Conservation (phyloP, 2,888 invertebrate species). For the Pristionchus fissidentatus region DNA sequence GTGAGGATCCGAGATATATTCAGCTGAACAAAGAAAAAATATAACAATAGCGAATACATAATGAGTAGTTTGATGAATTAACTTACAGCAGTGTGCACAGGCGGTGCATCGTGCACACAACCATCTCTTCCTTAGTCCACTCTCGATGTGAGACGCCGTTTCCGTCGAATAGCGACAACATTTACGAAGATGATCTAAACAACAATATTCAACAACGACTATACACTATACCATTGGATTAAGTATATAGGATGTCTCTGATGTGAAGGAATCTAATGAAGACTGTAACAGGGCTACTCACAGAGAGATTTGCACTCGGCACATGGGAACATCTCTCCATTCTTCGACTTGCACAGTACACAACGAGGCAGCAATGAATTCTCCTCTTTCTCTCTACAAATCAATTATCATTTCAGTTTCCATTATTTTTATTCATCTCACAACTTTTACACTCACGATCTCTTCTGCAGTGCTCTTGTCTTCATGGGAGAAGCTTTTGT, state of each 20-base stretch:
- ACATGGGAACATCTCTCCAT: conserved; percentile 25
- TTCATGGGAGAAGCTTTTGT: conserved; percentile 39
- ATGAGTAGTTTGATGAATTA: too few species aligned
- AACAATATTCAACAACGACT: background rate
- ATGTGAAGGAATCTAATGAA: background rate
- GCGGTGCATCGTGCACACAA: conserved; percentile 42
- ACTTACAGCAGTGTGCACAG: conserved; percentile 41
- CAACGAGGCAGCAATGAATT: background rate
- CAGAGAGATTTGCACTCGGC: conserved; percentile 32
- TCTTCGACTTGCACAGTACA: conserved; percentile 25
- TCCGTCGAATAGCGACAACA: conserved; percentile 51
- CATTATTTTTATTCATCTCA: background rate
- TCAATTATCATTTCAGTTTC: background rate
- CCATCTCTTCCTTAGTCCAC: conserved; percentile 47
- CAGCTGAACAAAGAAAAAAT: conserved; percentile 18
- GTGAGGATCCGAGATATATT: conserved; percentile 56
- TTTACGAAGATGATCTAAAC: conserved; percentile 51
- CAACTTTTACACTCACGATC: background rate
- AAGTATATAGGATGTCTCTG: background rate
- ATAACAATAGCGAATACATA: background rate
- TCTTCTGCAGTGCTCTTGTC: conserved; percentile 32
- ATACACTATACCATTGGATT: too few species aligned
- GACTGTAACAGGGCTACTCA: conserved; percentile 20
- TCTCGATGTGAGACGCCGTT: conserved; percentile 6
- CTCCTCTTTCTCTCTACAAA: conserved; percentile 42